phyloP scores from a whole-genome alignment of 2,797 vertebrate genomes.

The Typhlichthys eigenmanni region DNA sequence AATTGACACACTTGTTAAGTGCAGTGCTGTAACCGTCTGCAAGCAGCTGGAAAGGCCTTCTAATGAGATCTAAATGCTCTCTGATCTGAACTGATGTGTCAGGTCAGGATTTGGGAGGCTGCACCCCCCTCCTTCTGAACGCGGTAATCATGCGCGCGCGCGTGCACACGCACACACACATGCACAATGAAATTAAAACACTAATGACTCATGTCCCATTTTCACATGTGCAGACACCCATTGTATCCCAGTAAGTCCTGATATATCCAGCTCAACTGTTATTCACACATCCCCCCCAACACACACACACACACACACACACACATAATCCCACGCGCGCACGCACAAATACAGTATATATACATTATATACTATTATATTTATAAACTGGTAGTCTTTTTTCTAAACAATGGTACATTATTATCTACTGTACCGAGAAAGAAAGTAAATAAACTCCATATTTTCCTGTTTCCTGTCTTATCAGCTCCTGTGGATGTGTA shows the following conservation, averaged over 20 bases:
- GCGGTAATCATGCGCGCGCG: neutral
- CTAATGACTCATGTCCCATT: conserved; percentile 7
- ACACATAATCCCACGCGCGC: too few relatives aligned
- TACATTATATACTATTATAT: too few relatives aligned
- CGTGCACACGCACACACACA: neutral
- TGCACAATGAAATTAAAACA: conserved; percentile 7
- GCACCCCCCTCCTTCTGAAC: conserved; percentile 2
- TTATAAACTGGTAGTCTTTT: neutral
- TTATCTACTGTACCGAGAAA: neutral
- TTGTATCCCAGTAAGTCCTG: neutral
- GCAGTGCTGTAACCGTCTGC: conserved; percentile 33
- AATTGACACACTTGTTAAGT: conserved; percentile 2
- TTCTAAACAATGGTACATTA: neutral
- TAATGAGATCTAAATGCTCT: conserved; percentile 61
- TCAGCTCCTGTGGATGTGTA: conserved; percentile 16
- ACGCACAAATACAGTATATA: too few relatives aligned
- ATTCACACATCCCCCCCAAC: too few relatives aligned
- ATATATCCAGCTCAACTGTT: too few relatives aligned
- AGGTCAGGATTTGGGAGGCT: conserved; percentile 38
- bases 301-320: too few relatives aligned
- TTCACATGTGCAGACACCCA: neutral
- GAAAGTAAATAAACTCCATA: neutral
- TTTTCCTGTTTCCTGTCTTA: too few relatives aligned
- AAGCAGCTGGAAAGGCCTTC: conserved; percentile 37
- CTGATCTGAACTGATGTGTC: conserved; percentile 57